Evolutionary conservation across 2,797 vertebrate genomes (phyloP), one percentile per base, ranked within the genome.

Genomic region (Clarias platycephalus): DNA sequence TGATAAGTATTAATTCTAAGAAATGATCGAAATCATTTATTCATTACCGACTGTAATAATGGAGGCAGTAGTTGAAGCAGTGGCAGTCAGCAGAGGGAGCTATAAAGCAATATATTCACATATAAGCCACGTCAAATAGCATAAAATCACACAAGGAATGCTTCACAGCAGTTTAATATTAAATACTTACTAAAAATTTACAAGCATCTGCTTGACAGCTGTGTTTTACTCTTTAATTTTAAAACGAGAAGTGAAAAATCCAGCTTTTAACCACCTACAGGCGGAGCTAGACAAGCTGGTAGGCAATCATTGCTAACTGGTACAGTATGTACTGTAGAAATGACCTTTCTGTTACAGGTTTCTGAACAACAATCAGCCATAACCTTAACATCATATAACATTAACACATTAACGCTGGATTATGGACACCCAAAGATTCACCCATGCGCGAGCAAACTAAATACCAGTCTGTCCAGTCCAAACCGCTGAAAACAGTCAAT

Each of bases 1-100:
- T 71, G 8, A 70, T 24, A 58, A 66, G 18, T 66, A n/a, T 1
- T 34, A 5, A 24, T 57, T 10, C 5, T 28, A 34, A 53, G n/a
- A 62, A 44, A n/a, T 58, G n/a, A n/a, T 64, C 0, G 20, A 2
- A 76, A 4, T 60, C n/a, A 49, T 49, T 49, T 13, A 49, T 49
- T 49, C 44, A 49, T 49, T 49, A 31, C 2, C 0, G 28, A 5
- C 12, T 53, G 13, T 31, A 5, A 34, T 37, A 37, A 60, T 2
- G 0, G 3, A 58, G 13, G 22, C 24, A 28, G 28, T 8, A 22
- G 16, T 16, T 72, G 40, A 16, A 55, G 28, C 12, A 49, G 22
- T 49, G 53, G 34, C 18, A 71, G 4, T 66, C 85, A 83, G 64
- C 66, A 83, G 81, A 72, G 81, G 85, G 85, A 2, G 31, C 60